Conservation (phyloP, 2,888 invertebrate genomes). For the Arrhopalites spinosus region DNA sequence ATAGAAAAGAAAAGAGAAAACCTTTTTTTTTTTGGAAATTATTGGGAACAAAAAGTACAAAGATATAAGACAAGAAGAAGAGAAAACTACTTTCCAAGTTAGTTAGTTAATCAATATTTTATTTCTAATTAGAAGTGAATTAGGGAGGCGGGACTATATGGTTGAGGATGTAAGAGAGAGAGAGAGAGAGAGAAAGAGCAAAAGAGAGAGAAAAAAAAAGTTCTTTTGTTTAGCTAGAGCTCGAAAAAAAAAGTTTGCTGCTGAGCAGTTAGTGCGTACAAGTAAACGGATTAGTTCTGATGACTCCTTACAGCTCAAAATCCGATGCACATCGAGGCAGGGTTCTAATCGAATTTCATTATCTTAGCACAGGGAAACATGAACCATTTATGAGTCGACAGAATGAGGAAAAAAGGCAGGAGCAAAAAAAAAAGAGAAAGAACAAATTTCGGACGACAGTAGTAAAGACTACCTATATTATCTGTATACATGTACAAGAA, state of each 20-base stretch:
- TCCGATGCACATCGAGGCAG: conserved; percentile 55
- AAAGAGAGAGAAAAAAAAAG: conserved; percentile 16
- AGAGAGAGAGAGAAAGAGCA: conserved; percentile 23
- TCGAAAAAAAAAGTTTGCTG: conserved; percentile 29
- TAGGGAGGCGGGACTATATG: neutral
- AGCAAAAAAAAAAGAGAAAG: conserved; percentile 11
- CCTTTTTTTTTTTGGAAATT: no score
- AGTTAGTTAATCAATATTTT: conserved; percentile 33
- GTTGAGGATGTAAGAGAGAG: neutral
- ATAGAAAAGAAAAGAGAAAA: no score
- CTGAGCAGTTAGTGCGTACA: conserved; percentile 54
- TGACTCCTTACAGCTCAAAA: conserved; percentile 56
- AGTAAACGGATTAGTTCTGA: conserved; percentile 56
- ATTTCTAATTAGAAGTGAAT: conserved; percentile 29
- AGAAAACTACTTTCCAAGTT: conserved; percentile 4
- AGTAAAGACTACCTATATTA: neutral
- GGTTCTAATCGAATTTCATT: conserved; percentile 56
- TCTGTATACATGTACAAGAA: neutral
- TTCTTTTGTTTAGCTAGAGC: conserved; percentile 13
- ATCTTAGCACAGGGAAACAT: conserved; percentile 53
- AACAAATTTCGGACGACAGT: conserved; percentile 6
- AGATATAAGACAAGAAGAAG: conserved; percentile 17
- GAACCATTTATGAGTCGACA: conserved; percentile 53
- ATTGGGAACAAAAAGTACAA: neutral
- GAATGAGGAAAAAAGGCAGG: conserved; percentile 27